Evolutionary conservation across 2,113 vertebrate species (phyloP), one percentile per base, ranked within the genome.

Genomic region (Eleginops maclovinus): DNA sequence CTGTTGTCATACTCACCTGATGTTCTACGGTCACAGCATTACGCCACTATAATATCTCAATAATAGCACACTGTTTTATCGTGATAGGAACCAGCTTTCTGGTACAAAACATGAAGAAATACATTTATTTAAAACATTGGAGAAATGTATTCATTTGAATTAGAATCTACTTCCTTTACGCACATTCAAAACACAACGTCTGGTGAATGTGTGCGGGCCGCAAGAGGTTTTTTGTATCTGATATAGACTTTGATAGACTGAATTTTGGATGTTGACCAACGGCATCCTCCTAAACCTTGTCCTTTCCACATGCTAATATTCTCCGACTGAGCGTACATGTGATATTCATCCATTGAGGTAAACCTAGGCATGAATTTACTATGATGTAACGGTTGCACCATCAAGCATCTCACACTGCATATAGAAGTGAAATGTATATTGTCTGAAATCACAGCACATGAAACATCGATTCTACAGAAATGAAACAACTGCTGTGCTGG

Each of bases 401-500:
- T 1, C 41, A 19, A 83, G 28, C 22, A 24, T 46, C 68, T 62
- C 24, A 47, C 54, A 28, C 46, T 14, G 22, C 10, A 31, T 28
- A 44, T 15, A 47, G 0, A 61, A 26, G 19, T 28, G 40, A 44
- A 54, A 54, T 64, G 36, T 50, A 44, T 51, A 36, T 62, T 63
- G 58, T 44, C 46, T 77, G 40, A 55, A 72, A 65, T 44, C 65
- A 41, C 47, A 55, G 40, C n/a, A 60, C 44, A 65, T 62, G 41
- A 81, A 76, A 75, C 26, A 49, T 12, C 15, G 61, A 88, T 76
- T 63, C 66, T 13, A 28, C 31, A 40, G 51, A 77, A 68, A 53
- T 41, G 9, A 54, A 53, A 78, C 54, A 68, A 47, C 19, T 78
- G 46, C 55, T 58, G 69, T 17, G 54, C 69, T 59, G 59, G 43